phyloP scores from a whole-genome alignment of 2,888 invertebrate genomes.

The Phania funesta region DNA sequence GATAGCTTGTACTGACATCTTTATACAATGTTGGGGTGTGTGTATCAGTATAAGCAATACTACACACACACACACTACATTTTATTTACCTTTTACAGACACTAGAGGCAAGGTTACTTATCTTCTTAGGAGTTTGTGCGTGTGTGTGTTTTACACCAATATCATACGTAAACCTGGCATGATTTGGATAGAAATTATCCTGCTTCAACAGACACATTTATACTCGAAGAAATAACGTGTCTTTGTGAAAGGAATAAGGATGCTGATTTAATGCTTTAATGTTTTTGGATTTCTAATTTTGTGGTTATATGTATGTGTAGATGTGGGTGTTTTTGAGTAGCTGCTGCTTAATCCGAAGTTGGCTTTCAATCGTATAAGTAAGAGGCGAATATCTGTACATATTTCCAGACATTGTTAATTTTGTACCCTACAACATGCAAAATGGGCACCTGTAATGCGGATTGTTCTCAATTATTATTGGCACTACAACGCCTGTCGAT shows the following conservation, averaged over 20 bases:
- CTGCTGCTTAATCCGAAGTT: not conserved
- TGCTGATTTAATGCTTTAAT: not conserved
- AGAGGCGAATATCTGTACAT: not conserved
- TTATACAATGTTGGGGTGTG: not conserved
- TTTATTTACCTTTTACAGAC: not conserved
- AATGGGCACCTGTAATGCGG: too few species aligned
- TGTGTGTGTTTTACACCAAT: not conserved
- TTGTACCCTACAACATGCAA: not conserved
- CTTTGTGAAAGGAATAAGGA: not conserved
- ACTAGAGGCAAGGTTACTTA: conserved; percentile 12
- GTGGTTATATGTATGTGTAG: too few species aligned
- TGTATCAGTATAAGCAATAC: not conserved
- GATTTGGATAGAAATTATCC: not conserved
- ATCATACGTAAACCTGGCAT: not conserved
- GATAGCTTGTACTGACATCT: not conserved
- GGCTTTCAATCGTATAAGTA: not conserved
- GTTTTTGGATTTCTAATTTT: not conserved
- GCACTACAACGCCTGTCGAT: too few species aligned
- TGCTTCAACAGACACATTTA: not conserved
- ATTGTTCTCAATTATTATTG: too few species aligned
- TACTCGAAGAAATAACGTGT: not conserved
- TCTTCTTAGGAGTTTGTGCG: not conserved
- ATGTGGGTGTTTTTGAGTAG: not conserved
- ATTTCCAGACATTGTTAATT: not conserved
- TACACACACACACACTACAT: not conserved